Conservation (phyloP, 2,113 vertebrate species). For the Marcusenius ussheri region DNA sequence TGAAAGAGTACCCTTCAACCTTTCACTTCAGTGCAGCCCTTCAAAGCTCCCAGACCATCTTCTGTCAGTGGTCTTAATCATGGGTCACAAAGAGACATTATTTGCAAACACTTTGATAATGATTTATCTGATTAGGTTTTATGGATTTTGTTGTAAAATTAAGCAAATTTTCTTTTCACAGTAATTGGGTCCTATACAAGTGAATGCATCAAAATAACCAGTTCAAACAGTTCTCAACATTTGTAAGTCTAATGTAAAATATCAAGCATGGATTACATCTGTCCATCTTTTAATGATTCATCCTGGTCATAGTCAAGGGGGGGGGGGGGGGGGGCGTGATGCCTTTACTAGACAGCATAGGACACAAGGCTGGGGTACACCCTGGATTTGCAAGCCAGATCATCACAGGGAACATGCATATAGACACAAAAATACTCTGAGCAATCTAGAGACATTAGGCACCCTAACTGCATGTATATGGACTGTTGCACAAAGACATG, state of each 20-base stretch:
- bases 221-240: background rate
- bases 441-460: background rate
- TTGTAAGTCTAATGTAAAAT: background rate
- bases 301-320: background rate
- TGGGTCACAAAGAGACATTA: slow-evolving; percentile 38
- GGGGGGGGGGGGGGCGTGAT: background rate
- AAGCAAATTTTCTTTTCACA: background rate
- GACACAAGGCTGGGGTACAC: background rate
- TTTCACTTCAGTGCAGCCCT: slow-evolving; percentile 64
- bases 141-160: background rate
- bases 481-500: background rate
- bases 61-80: slow-evolving; percentile 58
- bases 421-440: background rate
- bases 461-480: background rate
- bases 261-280: background rate
- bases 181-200: background rate
- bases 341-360: background rate
- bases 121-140: background rate
- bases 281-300: background rate
- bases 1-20: slow-evolving; percentile 78
- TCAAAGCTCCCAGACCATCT: slow-evolving; percentile 56
- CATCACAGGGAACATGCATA: background rate
- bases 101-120: background rate
- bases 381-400: background rate
- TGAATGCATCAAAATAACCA: background rate